Base-by-base conservation (phyloP, 37 sponge, comb jelly and placozoan species). In the Agelas oroides region DNA sequence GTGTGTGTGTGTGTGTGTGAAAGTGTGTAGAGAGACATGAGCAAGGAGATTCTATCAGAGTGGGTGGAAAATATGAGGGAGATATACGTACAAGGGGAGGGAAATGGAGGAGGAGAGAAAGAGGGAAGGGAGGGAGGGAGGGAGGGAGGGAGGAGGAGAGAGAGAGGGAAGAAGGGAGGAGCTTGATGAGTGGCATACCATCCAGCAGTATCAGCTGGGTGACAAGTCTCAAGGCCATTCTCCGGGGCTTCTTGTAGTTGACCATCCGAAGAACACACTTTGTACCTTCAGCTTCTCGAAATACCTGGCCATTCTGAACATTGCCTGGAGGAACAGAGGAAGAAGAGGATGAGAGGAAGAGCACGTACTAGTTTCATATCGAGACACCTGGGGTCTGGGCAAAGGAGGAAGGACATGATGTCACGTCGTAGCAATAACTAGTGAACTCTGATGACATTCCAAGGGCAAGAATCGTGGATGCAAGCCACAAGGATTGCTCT, bases 211-310 rank as follows among this genome's bases (percentile, higher is more conserved):
- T 66, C 17, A 96, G 89, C 67, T 88, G 87, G 19, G 86, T 85
- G 31, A 96, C 59, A 19, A 96, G 73, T 76, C 88, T 80, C 28
- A 94, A 92, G 46, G 97, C 89, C 79, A 92, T 77, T 31, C 86
- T 71, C 14, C 97, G 55, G 18, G 92, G 86, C 17, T 65, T 69
- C 28, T 41, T 52, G 79, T 81, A 94, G 34, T 83, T n/a, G 21
- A 96, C 31, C 76, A 96, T 56, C 19, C 84, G 77, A 6, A 85
- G 30, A 59, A 86, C 70, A 34, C 75, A 71, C 20, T 57, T 65
- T 12, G 85, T 72, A 31, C 97, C 97, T 8, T 82, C 94, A 19
- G 27, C 38, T 41, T 85, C 83, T 2, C 87, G 64, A 59, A 96
- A 96, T 36, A 87, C 78, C 30, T 82, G 75, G 27, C 90, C 96